Base-by-base conservation (phyloP, 37 sponge, comb jelly and placozoan species). In the Ianthella basta region DNA sequence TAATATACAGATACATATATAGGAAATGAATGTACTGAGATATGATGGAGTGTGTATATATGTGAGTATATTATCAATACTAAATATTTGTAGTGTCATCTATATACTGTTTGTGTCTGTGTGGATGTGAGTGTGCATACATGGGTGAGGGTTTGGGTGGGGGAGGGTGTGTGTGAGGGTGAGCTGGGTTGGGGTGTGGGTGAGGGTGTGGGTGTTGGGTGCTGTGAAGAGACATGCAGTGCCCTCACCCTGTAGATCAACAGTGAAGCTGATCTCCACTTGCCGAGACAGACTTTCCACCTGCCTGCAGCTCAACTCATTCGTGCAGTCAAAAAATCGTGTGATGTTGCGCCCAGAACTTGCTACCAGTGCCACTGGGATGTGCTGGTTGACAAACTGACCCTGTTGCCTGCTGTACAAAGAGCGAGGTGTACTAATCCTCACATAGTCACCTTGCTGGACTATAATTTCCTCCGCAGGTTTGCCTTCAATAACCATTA, bases 101-200 rank as follows among this genome's bases (percentile, higher is more conserved):
- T 68, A 25, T 34, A 32, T 23, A 12, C 0, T 24, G 68, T 65
- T 66, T 25, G 56, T 79, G 79, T 40, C 50, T 36, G 77, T 27
- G 64, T 61, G 41, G 20, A 56, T 80, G 80, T 80, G 80, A 25
- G 57, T 80, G 80, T 80, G 80, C 54, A 56, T 59, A 59, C 20
- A 37, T 59, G 66, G 13, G 66, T 65, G 54, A 55, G 59, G 1
- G 54, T 72, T 36, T 69, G 72, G 0, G 70, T 63, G 54, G 14
- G 64, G 0, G 55, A 23, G 53, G 33, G 68, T 6, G 81, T 5
- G 57, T 55, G 80, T 5, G 80, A 50, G 15, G 25, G 35, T 27
- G 66, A 38, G 83, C 20, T 36, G 16, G 55, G 25, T 18, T 24
- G 60, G 34, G 32, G 60, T 80, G 37, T 79, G 50, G 29, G 32